These are phyloP conservation scores for Tadarida brasiliensis DNA, from an alignment of 2,797 vertebrate species.

Conservation along the genomic window DNA sequence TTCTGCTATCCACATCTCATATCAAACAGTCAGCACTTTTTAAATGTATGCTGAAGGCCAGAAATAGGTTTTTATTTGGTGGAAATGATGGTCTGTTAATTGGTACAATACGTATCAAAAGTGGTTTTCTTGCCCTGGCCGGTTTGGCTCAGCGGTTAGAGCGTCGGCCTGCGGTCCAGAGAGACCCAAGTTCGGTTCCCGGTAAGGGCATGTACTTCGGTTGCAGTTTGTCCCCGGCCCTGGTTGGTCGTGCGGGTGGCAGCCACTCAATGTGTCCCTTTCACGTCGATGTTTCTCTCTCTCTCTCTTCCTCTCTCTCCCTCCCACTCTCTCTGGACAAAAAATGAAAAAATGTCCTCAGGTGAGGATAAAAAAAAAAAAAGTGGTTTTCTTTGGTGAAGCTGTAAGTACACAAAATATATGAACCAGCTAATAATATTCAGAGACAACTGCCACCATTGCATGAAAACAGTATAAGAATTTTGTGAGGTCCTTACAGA, in stretches of 20 bases:
- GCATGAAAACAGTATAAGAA: background rate
- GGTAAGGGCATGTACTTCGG: too few relatives aligned
- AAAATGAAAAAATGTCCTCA: too few relatives aligned
- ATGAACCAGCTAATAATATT: background rate
- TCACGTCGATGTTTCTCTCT: too few relatives aligned
- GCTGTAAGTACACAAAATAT: background rate
- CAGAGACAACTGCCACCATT: background rate
- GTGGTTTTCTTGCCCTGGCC: background rate
- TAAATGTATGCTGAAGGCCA: background rate
- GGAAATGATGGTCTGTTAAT: background rate
- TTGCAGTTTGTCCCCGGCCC: too few relatives aligned
- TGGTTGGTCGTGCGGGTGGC: too few relatives aligned
- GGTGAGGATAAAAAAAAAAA: background rate
- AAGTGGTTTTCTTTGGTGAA: background rate
- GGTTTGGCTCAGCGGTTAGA: too few relatives aligned
- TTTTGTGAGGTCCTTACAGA: background rate
- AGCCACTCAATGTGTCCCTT: too few relatives aligned
- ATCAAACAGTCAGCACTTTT: background rate
- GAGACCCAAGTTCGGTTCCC: too few relatives aligned
- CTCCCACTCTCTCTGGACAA: too few relatives aligned
- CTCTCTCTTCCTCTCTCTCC: too few relatives aligned
- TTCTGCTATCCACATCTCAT: background rate
- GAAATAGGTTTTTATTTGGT: constrained; percentile 3
- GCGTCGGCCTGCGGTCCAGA: too few relatives aligned
- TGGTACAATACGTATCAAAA: background rate